Base-by-base conservation (phyloP, 35 echinoderm and acorn worm genomes). In the Apostichopus parvimensis region DNA sequence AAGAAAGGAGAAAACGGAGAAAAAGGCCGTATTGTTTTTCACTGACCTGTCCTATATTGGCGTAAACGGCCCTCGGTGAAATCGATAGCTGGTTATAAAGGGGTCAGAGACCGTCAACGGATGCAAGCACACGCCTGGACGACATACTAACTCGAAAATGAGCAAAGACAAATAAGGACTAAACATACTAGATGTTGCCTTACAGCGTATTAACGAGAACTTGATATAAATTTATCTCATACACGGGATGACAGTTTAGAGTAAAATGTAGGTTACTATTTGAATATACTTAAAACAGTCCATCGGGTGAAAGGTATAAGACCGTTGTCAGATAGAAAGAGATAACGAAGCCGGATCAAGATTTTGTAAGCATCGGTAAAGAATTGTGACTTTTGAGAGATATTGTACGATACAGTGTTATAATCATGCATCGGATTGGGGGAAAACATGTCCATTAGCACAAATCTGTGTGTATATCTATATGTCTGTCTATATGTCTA, bases 111-210 rank as follows among this genome's bases (percentile, higher is more conserved):
- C 64, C 64, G 11, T 14, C 3, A 68, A 68, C 11, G 64, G 64
- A 68, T 68, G 64, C 64, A 68, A 68, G 18, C 64, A 14, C 64
- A 68, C 64, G 64, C 18, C 18, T 18, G 18, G 18, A 68, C 64
- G 64, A 68, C 64, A 68, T 18, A 68, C 64, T 68, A 68, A 68
- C 64, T 68, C 18, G 11, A 68, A 68, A 18, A 68, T 68, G 11
- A 68, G 9, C 11, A 68, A 18, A 68, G 18, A 18, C 11, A 68
- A 14, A 68, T 8, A 45, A 45, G 34, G 34, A 45, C 34, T 45
- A 68, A 68, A 68, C 64, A 68, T 68, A 68, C 64, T 68, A 68
- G 34, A 68, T 68, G 64, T 68, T 68, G 64, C 64, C 64, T 68
- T 18, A 11, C 11, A 68, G 64, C 8, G 64, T 68, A 18, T 68